Base-by-base conservation (phyloP, 2,888 invertebrate species). In the Calliphora vomitoria region DNA sequence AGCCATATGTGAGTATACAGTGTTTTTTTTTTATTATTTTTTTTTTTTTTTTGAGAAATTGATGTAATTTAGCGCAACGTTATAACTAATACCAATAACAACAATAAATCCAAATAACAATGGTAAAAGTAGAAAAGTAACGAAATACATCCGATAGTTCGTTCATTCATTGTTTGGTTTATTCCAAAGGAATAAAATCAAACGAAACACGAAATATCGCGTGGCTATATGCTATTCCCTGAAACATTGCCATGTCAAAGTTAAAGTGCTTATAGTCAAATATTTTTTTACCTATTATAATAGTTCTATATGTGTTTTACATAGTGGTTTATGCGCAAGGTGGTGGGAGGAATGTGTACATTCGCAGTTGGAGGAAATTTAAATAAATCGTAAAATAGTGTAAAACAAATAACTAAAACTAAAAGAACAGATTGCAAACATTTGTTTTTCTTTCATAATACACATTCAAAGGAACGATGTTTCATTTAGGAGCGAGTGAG, bases 151-250 rank as follows among this genome's bases (percentile, higher is more conserved):
- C 31, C 53, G 38, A 69, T 41, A 60, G 68, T 60, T 76, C 41
- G 62, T 62, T 82, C 69, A 18, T 69, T 82, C 69, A 18, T 69
- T 76, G 41, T 35, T 83, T 71, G 31, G 38, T 71, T 41, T 53
- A 5, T 11, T 71, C 5, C 1, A 62, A 62, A 62, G 38, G 10
- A 47, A 66, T 47, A 50, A 58, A 69, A 76, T 25, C 38, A 35
- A 71, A 78, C 20, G 20, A 35, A 75, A 53, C 89, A 89, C 85
- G 88, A 85, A 71, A 89, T 82, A 79, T 89, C 50, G 88, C 89
- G 87, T 89, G 89, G 85, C 68, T 60, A 15, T 31, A 11, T 20
- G 71, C 88, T 79, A 88, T 89, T 85, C 78, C 50, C 62, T 47
- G 60, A 44, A 76, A 69, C 38, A 75, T 66, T 79, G 38, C 58